Evolutionary conservation across 1,140 invertebrate genomes (phyloP), one percentile per base, ranked within the genome.

Genomic region (Cecropterus lyciades): DNA sequence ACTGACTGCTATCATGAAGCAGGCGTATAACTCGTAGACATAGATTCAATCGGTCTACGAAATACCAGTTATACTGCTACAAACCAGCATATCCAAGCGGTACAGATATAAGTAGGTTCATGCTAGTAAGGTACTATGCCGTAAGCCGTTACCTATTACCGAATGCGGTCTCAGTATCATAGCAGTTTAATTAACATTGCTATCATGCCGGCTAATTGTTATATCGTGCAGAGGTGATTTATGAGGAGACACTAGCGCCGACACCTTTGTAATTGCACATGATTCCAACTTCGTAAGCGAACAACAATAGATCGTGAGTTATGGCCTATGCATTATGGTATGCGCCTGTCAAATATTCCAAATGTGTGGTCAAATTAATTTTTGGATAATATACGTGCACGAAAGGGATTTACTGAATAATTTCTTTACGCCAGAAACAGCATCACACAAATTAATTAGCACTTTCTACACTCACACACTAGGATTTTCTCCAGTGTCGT

Each of bases 141-240:
- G 27, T 52, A 42, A 11, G 10, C 45, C 20, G 42, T 59, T 40
- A 24, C 20, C 20, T 24, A 62, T 51, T 49, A 51, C 59, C 59
- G 5, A 51, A 63, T 81, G 76, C 68, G 66, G 76, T 83, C 81
- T 77, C 67, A 56, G 75, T 71, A 80, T 88, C 87, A 92, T 88
- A 78, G 79, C 73, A 84, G 81, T 93, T 93, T 92, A 93, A 93
- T 93, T 93, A 93, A 93, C 91, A 92, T 92, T 92, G 89, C 90
- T 92, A 89, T 89, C 88, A 90, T 92, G 85, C 84, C 92, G 74
- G 81, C 90, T 92, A 93, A 93, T 93, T 93, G 92, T 92, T 92
- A 92, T 92, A 93, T 93, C 87, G 88, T 80, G 84, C 89, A 86
- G 75, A 82, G 76, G 82, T 93, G 92, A 93, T 93, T 93, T 93